A percentile compares a stretch with the other conserved stretches of the same genome.
Conservation (phyloP, 2,888 invertebrate genomes). For the Eupithecia insigniata region DNA sequence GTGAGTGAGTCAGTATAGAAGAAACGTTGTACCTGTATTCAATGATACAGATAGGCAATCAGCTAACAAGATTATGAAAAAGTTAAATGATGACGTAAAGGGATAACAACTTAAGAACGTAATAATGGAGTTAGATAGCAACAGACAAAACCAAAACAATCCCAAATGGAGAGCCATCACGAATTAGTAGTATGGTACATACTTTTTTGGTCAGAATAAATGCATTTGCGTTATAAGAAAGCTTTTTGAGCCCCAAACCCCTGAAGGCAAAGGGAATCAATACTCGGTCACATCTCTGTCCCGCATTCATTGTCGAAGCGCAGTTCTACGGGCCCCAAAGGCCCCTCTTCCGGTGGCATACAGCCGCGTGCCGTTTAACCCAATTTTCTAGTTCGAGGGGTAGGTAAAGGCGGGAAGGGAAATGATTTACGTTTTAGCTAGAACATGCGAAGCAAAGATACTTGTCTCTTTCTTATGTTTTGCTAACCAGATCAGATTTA, state of each 20-base stretch:
- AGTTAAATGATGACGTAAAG: neutral
- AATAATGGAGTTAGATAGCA: neutral
- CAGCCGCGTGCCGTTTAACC: conserved; percentile 82
- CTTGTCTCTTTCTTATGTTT: conserved; percentile 6
- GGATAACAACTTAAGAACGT: neutral
- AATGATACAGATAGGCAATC: conserved; percentile 9
- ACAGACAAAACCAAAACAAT: neutral
- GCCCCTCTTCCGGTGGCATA: conserved; percentile 76
- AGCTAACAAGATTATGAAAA: conserved; percentile 8
- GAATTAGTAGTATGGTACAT: neutral
- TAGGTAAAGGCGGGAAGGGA: conserved; percentile 55
- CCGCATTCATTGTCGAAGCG: conserved; percentile 80
- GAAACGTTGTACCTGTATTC: neutral
- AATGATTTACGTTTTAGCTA: conserved; percentile 52
- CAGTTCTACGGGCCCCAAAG: conserved; percentile 76
- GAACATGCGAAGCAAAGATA: conserved; percentile 6
- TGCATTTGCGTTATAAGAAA: conserved; percentile 23
- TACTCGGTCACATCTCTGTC: conserved; percentile 81
- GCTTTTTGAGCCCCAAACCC: conserved; percentile 41
- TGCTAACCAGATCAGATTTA: neutral
- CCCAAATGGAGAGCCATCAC: neutral
- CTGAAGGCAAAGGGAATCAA: conserved; percentile 75
- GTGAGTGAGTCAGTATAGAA: neutral
- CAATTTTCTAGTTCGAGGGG: conserved; percentile 81
- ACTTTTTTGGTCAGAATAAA: neutral